Evolutionary conservation across 2,113 vertebrate species (phyloP).

Genomic region (Callionymus lyra): DNA sequence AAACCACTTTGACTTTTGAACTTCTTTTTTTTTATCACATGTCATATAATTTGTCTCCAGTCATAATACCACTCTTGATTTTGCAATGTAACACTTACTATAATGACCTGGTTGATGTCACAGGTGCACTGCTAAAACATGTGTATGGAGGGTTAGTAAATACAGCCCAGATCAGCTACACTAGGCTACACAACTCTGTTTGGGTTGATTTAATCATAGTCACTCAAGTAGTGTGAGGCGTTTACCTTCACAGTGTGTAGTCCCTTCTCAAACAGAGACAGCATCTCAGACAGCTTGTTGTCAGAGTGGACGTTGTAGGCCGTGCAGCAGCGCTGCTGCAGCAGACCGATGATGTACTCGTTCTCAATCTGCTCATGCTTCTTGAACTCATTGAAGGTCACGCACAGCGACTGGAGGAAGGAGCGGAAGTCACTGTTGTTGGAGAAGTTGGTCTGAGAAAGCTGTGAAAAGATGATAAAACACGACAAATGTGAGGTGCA

Average conservation of each 20-base stretch:
- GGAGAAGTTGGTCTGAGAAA: slow-evolving; percentile 98
- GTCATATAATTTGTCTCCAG: too few species aligned
- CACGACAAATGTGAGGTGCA: too few species aligned
- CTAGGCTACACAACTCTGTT: too few species aligned
- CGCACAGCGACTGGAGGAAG: slow-evolving; percentile 89
- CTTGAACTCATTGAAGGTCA: slow-evolving; percentile 97
- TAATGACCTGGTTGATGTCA: too few species aligned
- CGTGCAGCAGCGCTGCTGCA: slow-evolving; percentile 89
- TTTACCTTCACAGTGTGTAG: slow-evolving; percentile 88
- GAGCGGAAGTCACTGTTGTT: slow-evolving; percentile 96
- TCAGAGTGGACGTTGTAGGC: slow-evolving; percentile 93
- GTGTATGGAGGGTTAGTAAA: not conserved
- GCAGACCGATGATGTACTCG: slow-evolving; percentile 88
- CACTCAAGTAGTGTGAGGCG: too few species aligned
- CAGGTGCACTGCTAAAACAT: not conserved
- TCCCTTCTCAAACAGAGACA: slow-evolving; percentile 92
- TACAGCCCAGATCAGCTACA: not conserved
- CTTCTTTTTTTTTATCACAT: too few species aligned
- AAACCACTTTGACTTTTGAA: too few species aligned
- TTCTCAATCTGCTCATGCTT: slow-evolving; percentile 99
- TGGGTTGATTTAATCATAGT: too few species aligned
- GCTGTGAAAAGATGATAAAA: slow-evolving; percentile 61
- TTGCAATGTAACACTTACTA: too few species aligned
- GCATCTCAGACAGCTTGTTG: slow-evolving; percentile 97
- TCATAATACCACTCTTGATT: too few species aligned